Evolutionary conservation across 2,888 invertebrate genomes (phyloP), one percentile per base, ranked within the genome.

Genomic region (Polydrusus tereticollis): DNA sequence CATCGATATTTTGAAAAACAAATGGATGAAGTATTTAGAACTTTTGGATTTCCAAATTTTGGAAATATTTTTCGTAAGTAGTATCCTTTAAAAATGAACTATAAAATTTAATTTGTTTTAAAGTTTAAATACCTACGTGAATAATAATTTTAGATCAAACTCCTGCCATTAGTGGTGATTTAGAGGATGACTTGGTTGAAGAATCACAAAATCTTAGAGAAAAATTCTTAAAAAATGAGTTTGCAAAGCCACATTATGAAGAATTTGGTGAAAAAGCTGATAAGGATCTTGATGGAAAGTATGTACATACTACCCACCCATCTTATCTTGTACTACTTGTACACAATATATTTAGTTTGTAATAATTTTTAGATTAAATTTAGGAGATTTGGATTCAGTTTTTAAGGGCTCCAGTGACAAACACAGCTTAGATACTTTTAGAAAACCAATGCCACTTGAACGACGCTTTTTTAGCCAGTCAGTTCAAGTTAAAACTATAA

Each of bases 1-100:
- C 89, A 89, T 72, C 86, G 86, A 72, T 89, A 88, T 77, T 90
- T 90, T 78, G 90, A 90, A 79, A 85, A 88, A 7, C 89, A 91
- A 82, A 86, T 91, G 85, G 87, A 88, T 73, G 86, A 87, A 62
- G 85, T 90, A 72, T 79, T 90, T 76, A 88, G 86, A 73, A 84
- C 82, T 55, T 86, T 90, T 76, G 73, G 69, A 14, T 55, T 73
- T 45, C 71, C 71, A 29, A 57, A 75, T 62, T 75, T 80, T 78
- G 75, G 75, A 38, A 69, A 55, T 41, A 69, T 41, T 45, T 68
- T 63, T 52, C 7, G 67, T 69, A 57, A 63, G 68, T 59, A 47
- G n/a, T 1, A 14, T 23, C 23, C 12, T 47, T 8, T 10, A n/a
- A 8, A n/a, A n/a, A 21, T 45, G 2, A 45, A 45, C 1, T 18